Percentiles rank a stretch among this genome's conserved stretches.
Evolutionary conservation across 92 coral and sea anemone species (phyloP).

Genomic region (Siderastrea radians): DNA sequence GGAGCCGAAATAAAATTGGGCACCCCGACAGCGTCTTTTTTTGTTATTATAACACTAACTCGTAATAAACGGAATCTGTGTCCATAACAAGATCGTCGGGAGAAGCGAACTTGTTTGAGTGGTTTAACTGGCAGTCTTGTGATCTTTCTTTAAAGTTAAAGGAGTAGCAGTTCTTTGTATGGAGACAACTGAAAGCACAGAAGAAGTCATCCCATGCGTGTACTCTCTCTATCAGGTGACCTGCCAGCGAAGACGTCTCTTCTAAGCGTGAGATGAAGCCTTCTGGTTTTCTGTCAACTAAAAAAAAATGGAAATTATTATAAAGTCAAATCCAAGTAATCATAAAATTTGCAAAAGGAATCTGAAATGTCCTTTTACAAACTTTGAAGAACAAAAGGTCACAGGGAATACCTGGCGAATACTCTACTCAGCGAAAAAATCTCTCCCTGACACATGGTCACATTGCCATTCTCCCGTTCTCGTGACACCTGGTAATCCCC

Average conservation of each 20-base stretch:
- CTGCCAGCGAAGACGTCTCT: neutral
- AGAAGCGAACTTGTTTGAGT: neutral
- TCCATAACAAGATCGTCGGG: neutral
- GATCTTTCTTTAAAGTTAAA: conserved; percentile 12
- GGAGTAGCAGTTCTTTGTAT: conserved; percentile 10
- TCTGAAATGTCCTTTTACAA: too few relatives aligned
- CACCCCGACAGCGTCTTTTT: too few relatives aligned
- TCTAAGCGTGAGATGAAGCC: neutral
- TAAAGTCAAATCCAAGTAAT: too few relatives aligned
- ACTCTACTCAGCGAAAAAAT: too few relatives aligned
- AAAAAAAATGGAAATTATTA: neutral
- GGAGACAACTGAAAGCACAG: conserved; percentile 10
- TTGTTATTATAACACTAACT: neutral
- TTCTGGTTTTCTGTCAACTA: neutral
- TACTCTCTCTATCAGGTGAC: conserved; percentile 9
- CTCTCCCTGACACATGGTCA: too few relatives aligned
- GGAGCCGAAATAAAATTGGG: too few relatives aligned
- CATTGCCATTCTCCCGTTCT: too few relatives aligned
- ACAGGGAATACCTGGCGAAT: too few relatives aligned
- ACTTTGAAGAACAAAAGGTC: too few relatives aligned
- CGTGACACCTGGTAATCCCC: too few relatives aligned
- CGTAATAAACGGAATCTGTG: conserved; percentile 1
- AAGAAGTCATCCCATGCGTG: conserved; percentile 19
- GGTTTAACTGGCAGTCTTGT: conserved; percentile 2
- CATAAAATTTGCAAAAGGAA: too few relatives aligned